phyloP scores from a whole-genome alignment of 2,113 vertebrate genomes.

The Eubucco bourcierii region DNA sequence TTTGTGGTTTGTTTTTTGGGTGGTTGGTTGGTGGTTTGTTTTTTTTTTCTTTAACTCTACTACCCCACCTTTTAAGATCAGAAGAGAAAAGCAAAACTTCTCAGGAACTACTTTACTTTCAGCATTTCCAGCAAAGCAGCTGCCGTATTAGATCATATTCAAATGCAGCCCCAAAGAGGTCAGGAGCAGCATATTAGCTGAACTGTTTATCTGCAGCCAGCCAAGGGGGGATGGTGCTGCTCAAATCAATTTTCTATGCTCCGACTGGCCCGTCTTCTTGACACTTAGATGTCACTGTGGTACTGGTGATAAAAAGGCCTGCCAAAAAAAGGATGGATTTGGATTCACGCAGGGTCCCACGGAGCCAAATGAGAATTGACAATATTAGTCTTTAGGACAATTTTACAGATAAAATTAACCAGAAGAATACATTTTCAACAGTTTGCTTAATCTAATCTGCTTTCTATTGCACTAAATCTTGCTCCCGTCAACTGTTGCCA shows the following conservation, averaged over 20 bases:
- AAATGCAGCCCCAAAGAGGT: slow-evolving; percentile 52
- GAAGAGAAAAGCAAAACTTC: slow-evolving; percentile 51
- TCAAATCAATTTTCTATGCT: slow-evolving; percentile 67
- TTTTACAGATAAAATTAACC: slow-evolving; percentile 68
- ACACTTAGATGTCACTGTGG: slow-evolving; percentile 64
- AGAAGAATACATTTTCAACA: slow-evolving; percentile 65
- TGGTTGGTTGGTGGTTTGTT: background rate
- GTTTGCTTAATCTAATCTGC: slow-evolving; percentile 40
- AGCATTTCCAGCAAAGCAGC: background rate
- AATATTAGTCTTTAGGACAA: slow-evolving; percentile 60
- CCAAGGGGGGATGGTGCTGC: slow-evolving; percentile 43
- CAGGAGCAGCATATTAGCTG: background rate
- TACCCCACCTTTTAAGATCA: slow-evolving; percentile 6
- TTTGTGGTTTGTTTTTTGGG: background rate
- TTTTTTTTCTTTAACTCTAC: background rate
- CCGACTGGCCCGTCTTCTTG: slow-evolving; percentile 63
- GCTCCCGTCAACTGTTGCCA: background rate
- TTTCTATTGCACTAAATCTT: slow-evolving; percentile 24
- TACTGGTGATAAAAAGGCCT: slow-evolving; percentile 63
- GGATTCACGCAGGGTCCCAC: slow-evolving; percentile 48
- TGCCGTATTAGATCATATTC: slow-evolving; percentile 53
- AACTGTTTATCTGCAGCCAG: slow-evolving; percentile 53
- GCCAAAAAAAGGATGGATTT: slow-evolving; percentile 63
- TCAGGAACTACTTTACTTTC: background rate
- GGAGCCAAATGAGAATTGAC: slow-evolving; percentile 62